phyloP scores from a whole-genome alignment of 2,888 invertebrate species.

The Onthophagus sagittarius region DNA sequence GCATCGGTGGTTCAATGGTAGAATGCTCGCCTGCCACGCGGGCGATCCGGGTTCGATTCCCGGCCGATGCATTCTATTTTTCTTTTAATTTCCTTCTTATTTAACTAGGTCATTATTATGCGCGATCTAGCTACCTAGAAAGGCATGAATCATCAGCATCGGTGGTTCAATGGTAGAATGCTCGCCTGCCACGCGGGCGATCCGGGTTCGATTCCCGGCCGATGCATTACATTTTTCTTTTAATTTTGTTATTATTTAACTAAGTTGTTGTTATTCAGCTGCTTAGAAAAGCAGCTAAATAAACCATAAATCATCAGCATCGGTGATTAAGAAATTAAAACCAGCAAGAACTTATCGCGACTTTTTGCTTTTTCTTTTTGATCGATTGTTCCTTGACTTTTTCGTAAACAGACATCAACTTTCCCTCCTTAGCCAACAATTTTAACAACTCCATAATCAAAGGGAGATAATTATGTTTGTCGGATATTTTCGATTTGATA shows the following conservation, averaged over 20 bases:
- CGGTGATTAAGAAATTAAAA: no score
- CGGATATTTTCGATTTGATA: slow-evolving; percentile 88
- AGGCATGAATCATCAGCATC: slow-evolving; percentile 39
- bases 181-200: slow-evolving; percentile 54
- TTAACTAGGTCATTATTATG: no score
- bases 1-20: slow-evolving; percentile 55
- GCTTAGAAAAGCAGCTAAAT: no score
- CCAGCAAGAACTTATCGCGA: slow-evolving; percentile 39
- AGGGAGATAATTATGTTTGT: slow-evolving; percentile 96
- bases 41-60: slow-evolving; percentile 56
- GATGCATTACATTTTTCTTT: slow-evolving; percentile 36
- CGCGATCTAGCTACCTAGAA: no score
- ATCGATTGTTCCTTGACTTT: slow-evolving; percentile 77
- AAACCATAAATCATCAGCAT: no score
- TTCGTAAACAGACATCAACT: slow-evolving; percentile 82
- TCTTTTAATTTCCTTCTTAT: no score
- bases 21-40: slow-evolving; percentile 55
- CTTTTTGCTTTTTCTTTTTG: slow-evolving; percentile 60
- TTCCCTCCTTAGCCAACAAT: slow-evolving; percentile 87
- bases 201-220: slow-evolving; percentile 56
- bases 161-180: slow-evolving; percentile 54
- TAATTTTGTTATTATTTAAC: no score
- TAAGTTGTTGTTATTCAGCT: no score
- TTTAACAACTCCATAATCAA: slow-evolving; percentile 92
- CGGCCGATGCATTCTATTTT: slow-evolving; percentile 46